These are phyloP conservation scores for Noctua pronuba DNA, from an alignment of 2,888 invertebrate species.

Conservation along the genomic window DNA sequence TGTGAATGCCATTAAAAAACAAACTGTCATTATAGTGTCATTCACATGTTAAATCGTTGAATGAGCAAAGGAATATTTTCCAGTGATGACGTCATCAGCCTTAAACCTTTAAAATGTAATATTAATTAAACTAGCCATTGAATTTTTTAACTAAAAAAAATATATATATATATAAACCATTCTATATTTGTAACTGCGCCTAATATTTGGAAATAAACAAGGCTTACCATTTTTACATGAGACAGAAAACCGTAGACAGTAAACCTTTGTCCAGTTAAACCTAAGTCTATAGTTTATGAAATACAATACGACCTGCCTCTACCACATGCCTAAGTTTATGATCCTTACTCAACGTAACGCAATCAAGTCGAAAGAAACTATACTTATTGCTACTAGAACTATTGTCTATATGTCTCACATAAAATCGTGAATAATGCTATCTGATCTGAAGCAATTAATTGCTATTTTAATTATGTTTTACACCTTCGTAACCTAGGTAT, in stretches of 20 bases:
- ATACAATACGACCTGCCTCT: slow-evolving; percentile 6
- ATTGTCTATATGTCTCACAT: slow-evolving; percentile 62
- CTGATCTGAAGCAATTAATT: slow-evolving; percentile 56
- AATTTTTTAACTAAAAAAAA: no score
- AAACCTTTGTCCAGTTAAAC: no score
- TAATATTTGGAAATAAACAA: neutral
- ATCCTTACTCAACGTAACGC: slow-evolving; percentile 48
- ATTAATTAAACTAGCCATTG: no score
- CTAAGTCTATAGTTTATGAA: neutral
- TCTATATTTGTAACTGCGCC: neutral
- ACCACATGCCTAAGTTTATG: slow-evolving; percentile 14
- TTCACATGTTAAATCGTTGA: no score
- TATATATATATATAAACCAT: no score
- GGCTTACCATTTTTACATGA: neutral
- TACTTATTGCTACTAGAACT: slow-evolving; percentile 21
- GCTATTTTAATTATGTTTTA: slow-evolving; percentile 46
- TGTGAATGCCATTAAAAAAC: no score
- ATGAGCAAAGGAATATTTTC: no score
- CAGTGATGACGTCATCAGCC: no score
- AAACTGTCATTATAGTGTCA: no score
- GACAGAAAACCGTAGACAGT: neutral
- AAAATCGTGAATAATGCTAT: slow-evolving; percentile 50
- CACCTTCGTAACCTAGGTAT: slow-evolving; percentile 25
- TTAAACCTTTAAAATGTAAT: no score
- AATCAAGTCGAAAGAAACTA: slow-evolving; percentile 51